These are phyloP conservation scores for Brachionus rotundiformis DNA, from an alignment of 1,140 invertebrate species.

Conservation along the genomic window DNA sequence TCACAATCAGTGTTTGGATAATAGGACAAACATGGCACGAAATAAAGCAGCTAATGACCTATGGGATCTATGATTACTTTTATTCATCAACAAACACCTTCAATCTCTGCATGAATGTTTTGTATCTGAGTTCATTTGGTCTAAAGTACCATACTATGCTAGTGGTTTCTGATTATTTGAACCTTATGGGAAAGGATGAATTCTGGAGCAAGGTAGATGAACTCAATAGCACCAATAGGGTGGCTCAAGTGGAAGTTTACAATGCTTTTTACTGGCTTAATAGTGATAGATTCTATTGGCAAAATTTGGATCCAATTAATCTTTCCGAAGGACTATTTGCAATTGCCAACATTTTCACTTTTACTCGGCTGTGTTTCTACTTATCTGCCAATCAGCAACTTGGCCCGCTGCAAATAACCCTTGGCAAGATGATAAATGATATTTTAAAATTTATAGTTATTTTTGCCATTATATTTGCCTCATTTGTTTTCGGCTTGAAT, in stretches of 20 bases:
- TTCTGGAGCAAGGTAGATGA: not conserved
- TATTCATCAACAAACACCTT: conserved; percentile 61
- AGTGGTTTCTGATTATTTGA: not conserved
- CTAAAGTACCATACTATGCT: conserved; percentile 53
- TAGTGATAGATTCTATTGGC: conserved; percentile 55
- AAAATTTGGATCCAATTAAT: conserved; percentile 57
- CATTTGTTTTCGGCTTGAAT: conserved; percentile 64
- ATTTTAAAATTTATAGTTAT: conserved; percentile 58
- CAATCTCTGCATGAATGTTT: conserved; percentile 59
- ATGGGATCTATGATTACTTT: conserved; percentile 59
- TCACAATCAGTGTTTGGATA: conserved; percentile 32
- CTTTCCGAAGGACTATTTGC: conserved; percentile 58
- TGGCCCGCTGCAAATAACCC: conserved; percentile 64
- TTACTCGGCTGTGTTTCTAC: conserved; percentile 63
- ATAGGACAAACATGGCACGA: conserved; percentile 61
- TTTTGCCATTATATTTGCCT: conserved; percentile 59
- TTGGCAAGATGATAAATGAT: conserved; percentile 63
- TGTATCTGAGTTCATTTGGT: conserved; percentile 61
- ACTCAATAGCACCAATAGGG: not conserved
- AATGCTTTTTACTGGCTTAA: conserved; percentile 50
- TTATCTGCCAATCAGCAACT: conserved; percentile 65
- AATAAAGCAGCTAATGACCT: conserved; percentile 59
- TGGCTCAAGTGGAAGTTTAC: conserved; percentile 31
- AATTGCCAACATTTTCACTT: conserved; percentile 59
- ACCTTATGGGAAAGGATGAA: conserved; percentile 10